A percentile compares a stretch with the other conserved stretches of the same genome.
Evolutionary conservation across 53 echinoderm and acorn worm genomes (phyloP).

Genomic region (Crossaster papposus): DNA sequence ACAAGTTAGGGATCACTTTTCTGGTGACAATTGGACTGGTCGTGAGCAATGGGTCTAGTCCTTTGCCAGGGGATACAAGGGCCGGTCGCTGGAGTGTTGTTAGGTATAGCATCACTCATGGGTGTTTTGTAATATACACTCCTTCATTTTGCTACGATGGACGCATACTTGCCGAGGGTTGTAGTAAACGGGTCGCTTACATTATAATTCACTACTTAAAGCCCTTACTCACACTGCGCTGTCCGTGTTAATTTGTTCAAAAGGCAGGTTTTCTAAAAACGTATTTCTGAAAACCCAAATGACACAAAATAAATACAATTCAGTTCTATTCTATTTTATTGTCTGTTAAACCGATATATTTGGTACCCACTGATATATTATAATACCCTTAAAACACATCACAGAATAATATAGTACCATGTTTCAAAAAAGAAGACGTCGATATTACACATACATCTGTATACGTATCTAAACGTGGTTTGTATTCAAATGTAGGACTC

Average conservation of each 20-base stretch:
- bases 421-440: too few relatives aligned
- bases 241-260: background rate
- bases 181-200: background rate
- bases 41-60: constrained; percentile 37
- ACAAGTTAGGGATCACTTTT: constrained; percentile 31
- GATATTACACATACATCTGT: too few relatives aligned
- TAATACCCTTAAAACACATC: too few relatives aligned
- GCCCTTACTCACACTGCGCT: background rate
- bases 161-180: background rate
- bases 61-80: background rate
- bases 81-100: background rate
- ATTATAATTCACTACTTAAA: background rate
- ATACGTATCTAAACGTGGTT: too few relatives aligned
- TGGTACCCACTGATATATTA: too few relatives aligned
- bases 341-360: too few relatives aligned
- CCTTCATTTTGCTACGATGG: background rate
- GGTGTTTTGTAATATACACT: background rate
- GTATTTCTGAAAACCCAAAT: background rate
- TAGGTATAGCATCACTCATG: background rate
- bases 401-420: too few relatives aligned
- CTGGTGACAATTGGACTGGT: constrained; percentile 40
- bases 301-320: background rate
- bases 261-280: background rate
- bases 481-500: too few relatives aligned
- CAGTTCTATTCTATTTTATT: too few relatives aligned